These are phyloP conservation scores for Phalacrocorax carbo DNA, from an alignment of 2,113 vertebrate genomes.

Conservation along the genomic window DNA sequence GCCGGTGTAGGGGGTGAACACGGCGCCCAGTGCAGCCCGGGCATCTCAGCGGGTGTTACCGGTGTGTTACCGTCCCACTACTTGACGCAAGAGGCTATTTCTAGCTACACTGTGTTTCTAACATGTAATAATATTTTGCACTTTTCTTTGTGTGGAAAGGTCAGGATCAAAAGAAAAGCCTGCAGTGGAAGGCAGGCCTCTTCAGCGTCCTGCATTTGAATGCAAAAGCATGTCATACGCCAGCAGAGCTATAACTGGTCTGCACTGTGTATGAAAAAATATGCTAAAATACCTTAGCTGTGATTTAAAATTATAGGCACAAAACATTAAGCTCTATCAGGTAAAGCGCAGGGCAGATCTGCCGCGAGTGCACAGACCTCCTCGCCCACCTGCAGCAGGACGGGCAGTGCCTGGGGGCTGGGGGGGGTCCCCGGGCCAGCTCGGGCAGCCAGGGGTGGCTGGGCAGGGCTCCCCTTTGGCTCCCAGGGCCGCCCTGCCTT, in stretches of 20 bases:
- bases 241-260: neutral
- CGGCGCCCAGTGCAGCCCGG: neutral
- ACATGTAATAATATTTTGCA: too few relatives aligned
- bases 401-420: accelerated
- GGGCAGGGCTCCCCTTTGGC: neutral
- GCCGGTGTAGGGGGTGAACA: accelerated
- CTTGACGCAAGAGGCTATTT: neutral
- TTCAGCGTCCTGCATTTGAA: neutral
- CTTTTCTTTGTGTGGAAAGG: neutral
- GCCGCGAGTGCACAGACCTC: neutral
- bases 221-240: neutral
- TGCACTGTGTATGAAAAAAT: neutral
- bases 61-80: neutral
- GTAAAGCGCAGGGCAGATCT: neutral
- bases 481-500: neutral
- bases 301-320: neutral
- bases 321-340: neutral
- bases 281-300: neutral
- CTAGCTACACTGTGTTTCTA: neutral
- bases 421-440: neutral
- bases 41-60: neutral
- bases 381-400: neutral
- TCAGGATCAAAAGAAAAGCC: neutral
- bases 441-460: neutral
- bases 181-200: neutral